Conservation (phyloP, 1,140 invertebrate genomes). For the Pseudomyrmex gracilis region DNA sequence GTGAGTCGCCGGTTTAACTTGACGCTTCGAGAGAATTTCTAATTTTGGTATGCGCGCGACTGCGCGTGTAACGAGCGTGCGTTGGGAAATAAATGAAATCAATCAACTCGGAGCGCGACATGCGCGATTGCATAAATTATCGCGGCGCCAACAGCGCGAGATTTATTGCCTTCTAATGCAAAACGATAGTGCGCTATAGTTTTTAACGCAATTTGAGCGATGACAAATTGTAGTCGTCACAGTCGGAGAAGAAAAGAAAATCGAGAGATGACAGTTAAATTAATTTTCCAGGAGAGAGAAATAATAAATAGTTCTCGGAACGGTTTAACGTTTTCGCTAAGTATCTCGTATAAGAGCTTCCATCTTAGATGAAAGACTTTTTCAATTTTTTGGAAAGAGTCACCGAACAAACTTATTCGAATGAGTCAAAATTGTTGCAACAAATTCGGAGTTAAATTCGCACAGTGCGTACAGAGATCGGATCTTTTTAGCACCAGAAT, state of each 20-base stretch:
- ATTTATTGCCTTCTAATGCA: constrained; percentile 49
- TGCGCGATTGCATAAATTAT: constrained; percentile 49
- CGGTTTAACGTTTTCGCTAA: no score
- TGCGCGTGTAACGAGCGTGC: background rate
- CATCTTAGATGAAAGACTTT: no score
- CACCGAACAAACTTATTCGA: no score
- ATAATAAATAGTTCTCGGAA: background rate
- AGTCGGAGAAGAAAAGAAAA: constrained; percentile 14
- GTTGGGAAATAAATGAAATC: constrained; percentile 46
- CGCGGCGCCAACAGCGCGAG: constrained; percentile 17
- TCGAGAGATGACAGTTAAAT: background rate
- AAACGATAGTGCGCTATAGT: background rate
- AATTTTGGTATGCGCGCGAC: constrained; percentile 30
- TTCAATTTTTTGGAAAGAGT: no score
- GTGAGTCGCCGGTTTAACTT: background rate
- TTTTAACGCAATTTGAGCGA: constrained; percentile 8
- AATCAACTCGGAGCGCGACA: constrained; percentile 51
- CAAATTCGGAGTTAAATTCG: no score
- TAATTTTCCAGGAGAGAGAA: background rate
- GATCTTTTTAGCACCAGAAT: background rate
- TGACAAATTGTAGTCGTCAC: constrained; percentile 19
- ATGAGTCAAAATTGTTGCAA: no score
- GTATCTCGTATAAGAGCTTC: no score
- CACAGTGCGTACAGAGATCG: no score
- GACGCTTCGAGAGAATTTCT: constrained; percentile 14